Evolutionary conservation across 2,797 vertebrate species (phyloP).

Genomic region (Euphonia xanthogaster): DNA sequence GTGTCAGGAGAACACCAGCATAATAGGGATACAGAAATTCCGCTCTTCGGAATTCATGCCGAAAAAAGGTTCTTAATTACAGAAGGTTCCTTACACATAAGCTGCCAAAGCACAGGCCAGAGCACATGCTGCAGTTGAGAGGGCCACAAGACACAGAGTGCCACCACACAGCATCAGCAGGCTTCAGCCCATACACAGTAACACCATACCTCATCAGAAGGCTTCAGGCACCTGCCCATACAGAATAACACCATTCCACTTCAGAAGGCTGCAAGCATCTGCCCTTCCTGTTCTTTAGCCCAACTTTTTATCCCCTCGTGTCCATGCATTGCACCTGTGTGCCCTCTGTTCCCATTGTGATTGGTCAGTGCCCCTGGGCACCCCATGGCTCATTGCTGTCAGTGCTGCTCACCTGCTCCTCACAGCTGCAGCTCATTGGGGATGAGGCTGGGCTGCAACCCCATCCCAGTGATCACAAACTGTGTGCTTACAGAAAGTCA

Average conservation of each 20-base stretch:
- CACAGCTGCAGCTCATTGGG: not conserved
- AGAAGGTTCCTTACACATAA: not conserved
- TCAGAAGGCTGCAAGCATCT: not conserved
- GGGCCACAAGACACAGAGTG: not conserved
- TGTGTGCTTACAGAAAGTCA: not conserved
- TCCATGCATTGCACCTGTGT: not conserved
- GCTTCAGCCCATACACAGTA: not conserved
- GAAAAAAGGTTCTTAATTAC: not conserved
- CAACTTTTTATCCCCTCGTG: not conserved
- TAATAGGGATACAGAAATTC: not conserved
- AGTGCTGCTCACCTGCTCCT: rapidly evolving
- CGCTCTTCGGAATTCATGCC: not conserved
- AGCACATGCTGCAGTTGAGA: not conserved
- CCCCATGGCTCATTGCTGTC: not conserved
- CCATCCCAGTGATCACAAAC: not conserved
- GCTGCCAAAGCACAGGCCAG: not conserved
- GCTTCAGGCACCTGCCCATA: not conserved
- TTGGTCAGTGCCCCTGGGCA: not conserved
- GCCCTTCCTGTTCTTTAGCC: not conserved
- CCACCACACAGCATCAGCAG: not conserved
- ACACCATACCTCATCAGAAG: not conserved
- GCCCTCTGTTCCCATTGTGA: not conserved
- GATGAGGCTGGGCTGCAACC: not conserved
- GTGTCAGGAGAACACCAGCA: slow-evolving; percentile 38
- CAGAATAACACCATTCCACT: not conserved